A percentile compares a stretch with the other conserved stretches of the same genome.
Conservation (phyloP, 2,797 vertebrate species). For the Pangasius krempfi region DNA sequence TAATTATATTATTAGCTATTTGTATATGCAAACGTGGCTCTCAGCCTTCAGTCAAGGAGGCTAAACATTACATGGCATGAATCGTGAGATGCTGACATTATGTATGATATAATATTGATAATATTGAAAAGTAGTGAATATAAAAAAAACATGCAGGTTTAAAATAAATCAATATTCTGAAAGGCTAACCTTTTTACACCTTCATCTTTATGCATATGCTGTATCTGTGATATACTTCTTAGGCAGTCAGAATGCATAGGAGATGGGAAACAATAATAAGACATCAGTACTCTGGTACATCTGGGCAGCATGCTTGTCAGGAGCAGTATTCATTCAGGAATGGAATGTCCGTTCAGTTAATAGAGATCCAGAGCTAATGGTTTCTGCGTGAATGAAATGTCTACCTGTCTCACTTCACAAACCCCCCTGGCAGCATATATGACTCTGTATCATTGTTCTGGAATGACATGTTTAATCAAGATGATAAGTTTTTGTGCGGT, state of each 20-base stretch:
- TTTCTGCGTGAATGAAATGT: slow-evolving; percentile 49
- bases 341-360: slow-evolving; percentile 44
- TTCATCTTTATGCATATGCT: not conserved
- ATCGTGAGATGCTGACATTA: not conserved
- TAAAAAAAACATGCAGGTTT: not conserved
- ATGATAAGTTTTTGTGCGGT: slow-evolving; percentile 55
- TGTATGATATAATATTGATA: not conserved
- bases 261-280: slow-evolving; percentile 4
- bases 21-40: not conserved
- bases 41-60: not conserved
- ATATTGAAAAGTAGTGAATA: not conserved
- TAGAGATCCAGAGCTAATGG: slow-evolving; percentile 44
- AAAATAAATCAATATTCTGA: not conserved
- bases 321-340: slow-evolving; percentile 21
- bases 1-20: not conserved
- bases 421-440: slow-evolving; percentile 49
- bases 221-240: not conserved
- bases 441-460: slow-evolving; percentile 54
- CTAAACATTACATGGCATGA: not conserved
- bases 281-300: slow-evolving; percentile 19
- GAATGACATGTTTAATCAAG: slow-evolving; percentile 59
- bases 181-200: not conserved
- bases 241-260: not conserved
- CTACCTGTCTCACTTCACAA: slow-evolving; percentile 51
- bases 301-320: slow-evolving; percentile 33